Conservation (phyloP, 2,888 invertebrate genomes). For the Tenodera sinensis region DNA sequence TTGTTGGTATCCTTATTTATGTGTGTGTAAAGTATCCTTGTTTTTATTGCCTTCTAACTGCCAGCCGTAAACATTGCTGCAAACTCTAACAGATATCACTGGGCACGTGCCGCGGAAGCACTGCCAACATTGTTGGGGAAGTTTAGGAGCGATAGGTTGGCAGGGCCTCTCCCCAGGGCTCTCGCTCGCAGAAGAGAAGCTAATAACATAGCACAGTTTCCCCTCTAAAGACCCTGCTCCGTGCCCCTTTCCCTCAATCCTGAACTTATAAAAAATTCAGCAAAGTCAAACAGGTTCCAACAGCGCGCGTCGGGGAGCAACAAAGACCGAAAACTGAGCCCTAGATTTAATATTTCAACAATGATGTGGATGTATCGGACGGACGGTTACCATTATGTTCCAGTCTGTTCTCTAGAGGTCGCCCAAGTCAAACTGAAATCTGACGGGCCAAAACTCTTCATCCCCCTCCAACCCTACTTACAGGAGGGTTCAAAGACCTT, state of each 20-base stretch:
- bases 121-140: background rate
- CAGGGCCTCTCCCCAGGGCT: background rate
- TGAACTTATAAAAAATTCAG: constrained; percentile 29
- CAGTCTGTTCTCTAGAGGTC: background rate
- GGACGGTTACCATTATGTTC: background rate
- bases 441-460: background rate
- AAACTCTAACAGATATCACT: too few species aligned
- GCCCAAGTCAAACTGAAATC: background rate
- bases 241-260: background rate
- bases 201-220: constrained; percentile 15
- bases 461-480: background rate
- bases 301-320: constrained; percentile 9
- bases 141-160: background rate
- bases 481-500: too few species aligned
- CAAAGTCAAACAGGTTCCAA: constrained; percentile 30
- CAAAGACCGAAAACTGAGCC: constrained; percentile 27
- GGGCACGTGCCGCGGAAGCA: background rate
- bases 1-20: too few species aligned
- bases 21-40: background rate
- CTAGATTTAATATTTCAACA: constrained; percentile 29
- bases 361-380: background rate
- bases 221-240: background rate
- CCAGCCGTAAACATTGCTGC: background rate
- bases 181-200: background rate
- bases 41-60: background rate